Evolutionary conservation across 1,140 invertebrate genomes (phyloP), one percentile per base, ranked within the genome.

Genomic region (Plodia interpunctella): DNA sequence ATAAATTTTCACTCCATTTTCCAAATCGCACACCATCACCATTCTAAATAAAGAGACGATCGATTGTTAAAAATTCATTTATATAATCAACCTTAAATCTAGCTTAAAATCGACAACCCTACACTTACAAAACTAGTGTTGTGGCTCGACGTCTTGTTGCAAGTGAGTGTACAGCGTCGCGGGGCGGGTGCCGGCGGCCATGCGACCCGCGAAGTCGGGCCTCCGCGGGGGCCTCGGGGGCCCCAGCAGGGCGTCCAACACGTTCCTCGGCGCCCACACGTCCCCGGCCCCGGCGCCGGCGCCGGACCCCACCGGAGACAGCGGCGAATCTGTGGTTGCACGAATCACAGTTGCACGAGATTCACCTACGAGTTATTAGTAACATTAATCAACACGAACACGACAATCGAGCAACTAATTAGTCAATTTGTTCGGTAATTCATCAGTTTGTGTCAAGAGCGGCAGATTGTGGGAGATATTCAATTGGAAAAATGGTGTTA

Each of bases 251-350:
- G 95, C 92, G 54, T 96, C 95, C 0, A 95, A 81, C 1, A 95
- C 88, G 21, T 92, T 93, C 65, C 90, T 76, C 64, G 89, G 76
- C 55, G 90, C 64, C 88, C 87, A 83, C 72, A 91, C 77, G 63
- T 91, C 76, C 56, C 87, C 56, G 68, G 64, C 58, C 72, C 65
- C 66, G 62, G 84, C 65, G 60, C 80, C 77, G 78, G 80, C 74
- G 70, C 89, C 70, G 3, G 94, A 62, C 78, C 80, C 81, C 0
- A 77, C 90, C 5, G 95, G 94, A 0, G 96, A 96, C 86, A 96
- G 94, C 0, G 95, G 95, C 0, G 95, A 96, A 76, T 97, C 95
- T 0, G 95, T 95, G 0, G 94, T 95, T 0, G 95, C 94, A 54
- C 94, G 88, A 56, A 96, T 95, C 0, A 96, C 94, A 49, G 91